phyloP scores from a whole-genome alignment of 92 coral and sea anemone species.

The Pocillopora meandrina region DNA sequence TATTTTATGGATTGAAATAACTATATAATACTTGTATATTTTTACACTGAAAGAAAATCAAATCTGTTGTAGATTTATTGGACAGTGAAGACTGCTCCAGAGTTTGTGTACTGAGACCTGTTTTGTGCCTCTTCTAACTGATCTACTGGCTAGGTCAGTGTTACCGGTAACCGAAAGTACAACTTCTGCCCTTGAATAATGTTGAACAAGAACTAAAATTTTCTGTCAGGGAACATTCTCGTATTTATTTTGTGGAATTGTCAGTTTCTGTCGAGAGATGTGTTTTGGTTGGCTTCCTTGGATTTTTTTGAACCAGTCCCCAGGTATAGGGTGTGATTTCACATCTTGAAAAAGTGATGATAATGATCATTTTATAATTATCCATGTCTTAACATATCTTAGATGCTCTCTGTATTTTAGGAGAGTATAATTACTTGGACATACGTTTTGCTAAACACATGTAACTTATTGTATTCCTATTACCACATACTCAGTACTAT shows the following conservation, averaged over 20 bases:
- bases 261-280: conserved; percentile 11
- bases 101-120: conserved; percentile 32
- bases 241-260: conserved; percentile 16
- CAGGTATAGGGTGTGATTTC: conserved; percentile 19
- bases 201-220: not conserved
- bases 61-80: conserved; percentile 47
- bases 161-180: not conserved
- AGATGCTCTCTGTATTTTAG: conserved; percentile 15
- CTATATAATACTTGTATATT: conserved; percentile 58
- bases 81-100: conserved; percentile 18
- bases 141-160: conserved; percentile 40
- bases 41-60: conserved; percentile 42
- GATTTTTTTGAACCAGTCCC: conserved; percentile 6
- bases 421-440: conserved; percentile 24
- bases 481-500: conserved; percentile 43
- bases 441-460: conserved; percentile 40
- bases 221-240: conserved; percentile 13
- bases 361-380: conserved; percentile 3
- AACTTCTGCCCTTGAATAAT: conserved; percentile 2
- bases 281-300: conserved; percentile 16
- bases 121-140: not conserved
- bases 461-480: conserved; percentile 34
- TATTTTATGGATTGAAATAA: conserved; percentile 52
- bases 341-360: not conserved
- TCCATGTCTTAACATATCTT: conserved; percentile 14